These are phyloP conservation scores for Cossypha caffra DNA, from an alignment of 2,797 vertebrate genomes.

Conservation along the genomic window DNA sequence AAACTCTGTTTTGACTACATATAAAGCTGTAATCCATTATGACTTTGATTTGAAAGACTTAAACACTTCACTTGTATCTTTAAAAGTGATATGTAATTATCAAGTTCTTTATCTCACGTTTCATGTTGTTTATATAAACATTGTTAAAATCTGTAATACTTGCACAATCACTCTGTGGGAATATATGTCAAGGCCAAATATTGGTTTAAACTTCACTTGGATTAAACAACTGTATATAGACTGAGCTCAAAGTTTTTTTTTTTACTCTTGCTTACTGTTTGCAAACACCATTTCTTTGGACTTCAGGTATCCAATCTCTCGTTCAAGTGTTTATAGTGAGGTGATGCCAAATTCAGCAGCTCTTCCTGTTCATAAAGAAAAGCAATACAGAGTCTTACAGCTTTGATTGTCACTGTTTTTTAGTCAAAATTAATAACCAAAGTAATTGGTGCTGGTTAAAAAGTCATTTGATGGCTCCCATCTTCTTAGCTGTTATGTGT, in stretches of 20 bases:
- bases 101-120: slow-evolving; percentile 59
- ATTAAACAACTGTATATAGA: slow-evolving; percentile 37
- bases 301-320: neutral
- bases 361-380: neutral
- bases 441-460: neutral
- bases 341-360: neutral
- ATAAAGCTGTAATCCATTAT: slow-evolving; percentile 60
- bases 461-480: neutral
- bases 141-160: slow-evolving; percentile 53
- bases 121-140: slow-evolving; percentile 68
- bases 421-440: neutral
- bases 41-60: slow-evolving; percentile 71
- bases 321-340: neutral
- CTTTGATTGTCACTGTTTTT: neutral
- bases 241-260: neutral
- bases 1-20: slow-evolving; percentile 71
- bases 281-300: neutral
- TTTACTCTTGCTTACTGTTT: neutral
- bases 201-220: slow-evolving; percentile 44
- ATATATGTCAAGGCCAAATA: slow-evolving; percentile 32
- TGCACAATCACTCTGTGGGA: slow-evolving; percentile 30
- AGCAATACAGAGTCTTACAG: neutral
- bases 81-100: slow-evolving; percentile 65
- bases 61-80: slow-evolving; percentile 60
- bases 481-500: neutral